Conservation (phyloP, 2,888 invertebrate genomes). For the Geophilus truncorum region DNA sequence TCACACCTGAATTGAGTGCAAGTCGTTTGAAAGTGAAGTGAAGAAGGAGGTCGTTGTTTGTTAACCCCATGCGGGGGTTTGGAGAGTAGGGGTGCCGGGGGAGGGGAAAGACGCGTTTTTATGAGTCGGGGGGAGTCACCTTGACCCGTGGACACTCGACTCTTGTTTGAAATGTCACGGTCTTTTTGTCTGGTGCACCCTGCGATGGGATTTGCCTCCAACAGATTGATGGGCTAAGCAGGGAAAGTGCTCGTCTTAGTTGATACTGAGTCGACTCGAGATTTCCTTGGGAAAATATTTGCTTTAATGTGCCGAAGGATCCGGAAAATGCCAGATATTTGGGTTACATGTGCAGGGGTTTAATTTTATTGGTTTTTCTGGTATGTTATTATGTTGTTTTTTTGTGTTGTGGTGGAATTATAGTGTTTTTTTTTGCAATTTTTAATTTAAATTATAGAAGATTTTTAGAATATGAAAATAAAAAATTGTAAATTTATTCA, state of each 20-base stretch:
- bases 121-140: not conserved
- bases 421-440: too few species aligned
- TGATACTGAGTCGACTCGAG: not conserved
- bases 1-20: not conserved
- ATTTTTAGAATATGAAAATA: too few species aligned
- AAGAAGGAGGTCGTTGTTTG: not conserved
- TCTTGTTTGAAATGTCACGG: not conserved
- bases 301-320: too few species aligned
- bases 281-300: too few species aligned
- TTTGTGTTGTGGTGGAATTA: too few species aligned
- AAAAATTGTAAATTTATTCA: too few species aligned
- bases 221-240: not conserved
- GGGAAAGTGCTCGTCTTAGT: too few species aligned
- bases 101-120: not conserved
- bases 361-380: too few species aligned
- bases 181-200: not conserved
- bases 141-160: constrained; percentile 4
- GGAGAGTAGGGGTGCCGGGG: not conserved
- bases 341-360: too few species aligned
- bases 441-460: too few species aligned
- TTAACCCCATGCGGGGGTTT: not conserved
- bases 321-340: too few species aligned
- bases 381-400: too few species aligned
- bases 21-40: not conserved
- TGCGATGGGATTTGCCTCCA: not conserved